Conservation (phyloP, 2,888 invertebrate genomes). For the Artemia sinica region DNA sequence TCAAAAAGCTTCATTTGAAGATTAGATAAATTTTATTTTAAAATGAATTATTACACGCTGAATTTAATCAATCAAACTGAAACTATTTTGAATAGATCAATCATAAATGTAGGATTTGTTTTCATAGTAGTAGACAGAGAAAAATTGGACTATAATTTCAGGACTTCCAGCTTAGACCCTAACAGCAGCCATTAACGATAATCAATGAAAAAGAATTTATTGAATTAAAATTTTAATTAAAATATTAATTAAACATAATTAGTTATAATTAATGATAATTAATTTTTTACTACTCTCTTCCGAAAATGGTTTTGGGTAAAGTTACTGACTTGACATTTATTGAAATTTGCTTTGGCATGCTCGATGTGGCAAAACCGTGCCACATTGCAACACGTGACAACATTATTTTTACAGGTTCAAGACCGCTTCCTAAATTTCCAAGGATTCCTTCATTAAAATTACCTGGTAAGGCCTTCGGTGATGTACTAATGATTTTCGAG, state of each 20-base stretch:
- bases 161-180: neutral
- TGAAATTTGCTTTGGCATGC: neutral
- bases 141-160: neutral
- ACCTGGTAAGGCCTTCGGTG: slow-evolving; percentile 72
- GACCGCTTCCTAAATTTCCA: slow-evolving; percentile 42
- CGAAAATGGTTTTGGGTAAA: too few relatives aligned
- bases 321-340: too few relatives aligned
- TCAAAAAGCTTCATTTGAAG: too few relatives aligned
- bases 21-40: too few relatives aligned
- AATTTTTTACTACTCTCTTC: neutral
- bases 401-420: slow-evolving; percentile 39
- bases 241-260: neutral
- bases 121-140: too few relatives aligned
- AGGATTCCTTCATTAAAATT: slow-evolving; percentile 61
- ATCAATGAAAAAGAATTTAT: neutral
- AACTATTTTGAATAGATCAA: too few relatives aligned
- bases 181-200: neutral
- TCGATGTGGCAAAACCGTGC: too few relatives aligned
- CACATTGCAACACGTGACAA: neutral
- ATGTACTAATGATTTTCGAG: slow-evolving; percentile 85
- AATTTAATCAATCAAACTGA: too few relatives aligned
- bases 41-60: too few relatives aligned
- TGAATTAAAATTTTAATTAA: neutral
- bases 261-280: slow-evolving; percentile 24
- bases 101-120: too few relatives aligned